phyloP scores from a whole-genome alignment of 2,113 vertebrate genomes.

The Monopterus albus region DNA sequence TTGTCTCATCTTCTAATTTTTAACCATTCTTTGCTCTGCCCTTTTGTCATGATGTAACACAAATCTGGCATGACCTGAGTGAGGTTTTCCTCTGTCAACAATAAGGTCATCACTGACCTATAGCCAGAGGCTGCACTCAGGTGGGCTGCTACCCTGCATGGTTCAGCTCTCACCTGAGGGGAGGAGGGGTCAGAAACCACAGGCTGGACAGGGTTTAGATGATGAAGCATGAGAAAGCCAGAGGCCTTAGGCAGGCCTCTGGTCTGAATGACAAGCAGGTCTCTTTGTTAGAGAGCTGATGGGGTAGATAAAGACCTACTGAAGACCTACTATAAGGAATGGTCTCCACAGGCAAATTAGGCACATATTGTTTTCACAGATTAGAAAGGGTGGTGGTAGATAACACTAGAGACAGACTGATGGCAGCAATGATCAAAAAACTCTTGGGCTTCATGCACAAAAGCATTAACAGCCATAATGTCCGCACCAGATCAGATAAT shows the following conservation, averaged over 20 bases:
- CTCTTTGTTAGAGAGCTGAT: conserved; percentile 44
- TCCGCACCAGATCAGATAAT: too few species aligned
- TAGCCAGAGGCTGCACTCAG: conserved; percentile 47
- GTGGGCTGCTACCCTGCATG: conserved; percentile 13
- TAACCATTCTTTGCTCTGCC: neutral
- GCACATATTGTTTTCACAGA: conserved; percentile 30
- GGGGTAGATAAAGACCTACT: conserved; percentile 50
- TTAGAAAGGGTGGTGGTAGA: conserved; percentile 3
- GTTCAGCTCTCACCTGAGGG: conserved; percentile 47
- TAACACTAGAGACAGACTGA: too few species aligned
- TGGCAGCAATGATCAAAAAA: conserved; percentile 13
- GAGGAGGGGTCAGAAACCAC: conserved; percentile 6
- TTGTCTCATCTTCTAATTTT: conserved; percentile 10
- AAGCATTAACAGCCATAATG: too few species aligned
- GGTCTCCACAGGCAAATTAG: neutral
- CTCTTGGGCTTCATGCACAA: too few species aligned
- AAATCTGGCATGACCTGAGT: conserved; percentile 18
- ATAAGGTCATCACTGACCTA: conserved; percentile 1
- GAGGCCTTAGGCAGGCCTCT: conserved; percentile 18
- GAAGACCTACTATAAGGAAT: conserved; percentile 26
- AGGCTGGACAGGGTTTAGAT: neutral
- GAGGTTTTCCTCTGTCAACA: conserved; percentile 12
- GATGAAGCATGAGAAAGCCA: neutral
- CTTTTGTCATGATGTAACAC: neutral
- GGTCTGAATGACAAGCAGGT: conserved; percentile 22